Percentiles rank a stretch among this genome's conserved stretches.
Evolutionary conservation across 2,888 invertebrate genomes (phyloP).

Genomic region (Drosophila mulleri): DNA sequence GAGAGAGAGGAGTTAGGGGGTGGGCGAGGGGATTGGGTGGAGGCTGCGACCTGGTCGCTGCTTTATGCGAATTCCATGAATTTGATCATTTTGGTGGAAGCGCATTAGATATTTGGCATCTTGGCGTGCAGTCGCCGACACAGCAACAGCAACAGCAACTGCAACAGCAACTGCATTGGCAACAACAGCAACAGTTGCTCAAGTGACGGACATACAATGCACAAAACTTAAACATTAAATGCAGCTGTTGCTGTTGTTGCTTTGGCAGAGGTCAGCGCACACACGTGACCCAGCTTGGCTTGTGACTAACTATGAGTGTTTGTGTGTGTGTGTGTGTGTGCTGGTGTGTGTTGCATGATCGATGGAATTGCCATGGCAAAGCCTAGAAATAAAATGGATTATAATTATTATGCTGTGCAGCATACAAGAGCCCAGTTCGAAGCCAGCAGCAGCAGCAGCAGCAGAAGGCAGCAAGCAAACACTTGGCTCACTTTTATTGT

Average conservation of each 20-base stretch:
- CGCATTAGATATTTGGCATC: conserved; percentile 80
- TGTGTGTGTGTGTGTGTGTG: not conserved
- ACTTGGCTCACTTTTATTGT: conserved; percentile 76
- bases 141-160: conserved; percentile 20
- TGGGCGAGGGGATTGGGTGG: not conserved
- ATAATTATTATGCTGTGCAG: conserved; percentile 71
- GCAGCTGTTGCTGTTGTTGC: conserved; percentile 27
- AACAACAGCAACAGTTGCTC: conserved; percentile 38
- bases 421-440: conserved; percentile 21
- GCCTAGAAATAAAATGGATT: conserved; percentile 74
- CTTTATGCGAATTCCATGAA: conserved; percentile 80
- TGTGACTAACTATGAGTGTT: not conserved
- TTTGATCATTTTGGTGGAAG: conserved; percentile 79
- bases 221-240: conserved; percentile 40
- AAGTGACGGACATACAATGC: conserved; percentile 75
- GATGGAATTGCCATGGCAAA: conserved; percentile 71
- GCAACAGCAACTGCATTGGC: conserved; percentile 33
- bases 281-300: conserved; percentile 74
- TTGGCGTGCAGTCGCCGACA: conserved; percentile 57
- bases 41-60: conserved; percentile 52
- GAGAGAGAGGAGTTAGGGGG: not conserved
- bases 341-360: conserved; percentile 56
- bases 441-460: not conserved
- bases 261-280: conserved; percentile 78
- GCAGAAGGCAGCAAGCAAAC: conserved; percentile 13